Conservation (phyloP, 2,113 vertebrate genomes). For the Porphyrio hochstetteri region DNA sequence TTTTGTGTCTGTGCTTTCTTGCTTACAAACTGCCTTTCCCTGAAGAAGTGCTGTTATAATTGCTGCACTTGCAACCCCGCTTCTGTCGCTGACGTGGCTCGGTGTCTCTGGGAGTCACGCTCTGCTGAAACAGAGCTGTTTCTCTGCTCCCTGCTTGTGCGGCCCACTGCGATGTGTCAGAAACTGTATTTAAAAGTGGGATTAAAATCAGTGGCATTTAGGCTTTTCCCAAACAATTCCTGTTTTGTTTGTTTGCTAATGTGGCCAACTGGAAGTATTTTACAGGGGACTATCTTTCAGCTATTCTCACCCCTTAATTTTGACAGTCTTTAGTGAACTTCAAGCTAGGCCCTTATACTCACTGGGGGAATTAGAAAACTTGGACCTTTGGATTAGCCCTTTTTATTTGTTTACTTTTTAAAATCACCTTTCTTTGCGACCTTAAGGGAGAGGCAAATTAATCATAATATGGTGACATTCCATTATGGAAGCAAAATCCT, state of each 20-base stretch:
- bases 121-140: background rate
- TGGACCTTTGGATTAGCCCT: background rate
- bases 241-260: background rate
- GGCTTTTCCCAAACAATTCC: background rate
- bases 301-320: background rate
- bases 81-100: background rate
- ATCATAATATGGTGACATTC: constrained; percentile 18
- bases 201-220: background rate
- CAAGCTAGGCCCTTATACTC: background rate
- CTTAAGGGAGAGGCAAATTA: constrained; percentile 30
- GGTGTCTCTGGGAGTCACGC: background rate
- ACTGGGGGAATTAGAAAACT: background rate
- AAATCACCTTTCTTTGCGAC: constrained; percentile 16
- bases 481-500: constrained; percentile 37
- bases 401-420: constrained; percentile 13
- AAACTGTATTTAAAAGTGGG: background rate
- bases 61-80: background rate
- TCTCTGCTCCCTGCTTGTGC: background rate
- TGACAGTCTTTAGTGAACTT: background rate
- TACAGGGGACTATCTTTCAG: background rate
- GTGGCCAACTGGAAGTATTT: background rate
- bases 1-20: background rate
- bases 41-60: background rate
- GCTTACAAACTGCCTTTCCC: constrained; percentile 21
- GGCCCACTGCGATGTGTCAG: background rate